phyloP scores from a whole-genome alignment of 2,113 vertebrate genomes.

The Opisthocomus hoazin region DNA sequence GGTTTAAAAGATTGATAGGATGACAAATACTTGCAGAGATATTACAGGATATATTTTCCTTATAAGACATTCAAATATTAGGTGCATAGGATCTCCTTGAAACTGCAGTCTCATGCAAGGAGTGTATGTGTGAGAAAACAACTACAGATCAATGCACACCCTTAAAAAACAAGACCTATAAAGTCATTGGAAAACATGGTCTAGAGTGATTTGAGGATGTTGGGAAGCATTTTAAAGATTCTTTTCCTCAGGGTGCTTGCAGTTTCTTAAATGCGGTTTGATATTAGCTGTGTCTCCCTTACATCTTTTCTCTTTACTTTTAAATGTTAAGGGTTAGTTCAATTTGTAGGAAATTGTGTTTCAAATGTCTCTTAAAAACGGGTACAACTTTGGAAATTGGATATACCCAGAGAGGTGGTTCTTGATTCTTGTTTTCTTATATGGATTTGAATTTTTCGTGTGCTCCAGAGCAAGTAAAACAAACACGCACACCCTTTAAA shows the following conservation, averaged over 20 bases:
- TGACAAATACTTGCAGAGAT: neutral
- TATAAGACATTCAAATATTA: neutral
- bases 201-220: neutral
- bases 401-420: neutral
- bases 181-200: neutral
- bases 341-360: neutral
- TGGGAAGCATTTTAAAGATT: neutral
- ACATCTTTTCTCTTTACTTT: neutral
- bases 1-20: neutral
- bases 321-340: neutral
- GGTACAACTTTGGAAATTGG: neutral
- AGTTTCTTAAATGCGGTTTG: neutral
- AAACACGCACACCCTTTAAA: neutral
- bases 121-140: neutral
- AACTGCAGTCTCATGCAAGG: neutral
- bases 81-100: neutral
- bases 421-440: neutral
- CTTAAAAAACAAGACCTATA: neutral
- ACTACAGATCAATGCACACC: neutral
- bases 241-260: neutral
- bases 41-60: neutral
- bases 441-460: neutral
- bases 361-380: neutral
- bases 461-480: neutral
- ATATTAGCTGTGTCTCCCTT: neutral